Evolutionary conservation across 2,113 vertebrate species (phyloP), one percentile per base, ranked within the genome.

Genomic region (Coryphaenoides rupestris): DNA sequence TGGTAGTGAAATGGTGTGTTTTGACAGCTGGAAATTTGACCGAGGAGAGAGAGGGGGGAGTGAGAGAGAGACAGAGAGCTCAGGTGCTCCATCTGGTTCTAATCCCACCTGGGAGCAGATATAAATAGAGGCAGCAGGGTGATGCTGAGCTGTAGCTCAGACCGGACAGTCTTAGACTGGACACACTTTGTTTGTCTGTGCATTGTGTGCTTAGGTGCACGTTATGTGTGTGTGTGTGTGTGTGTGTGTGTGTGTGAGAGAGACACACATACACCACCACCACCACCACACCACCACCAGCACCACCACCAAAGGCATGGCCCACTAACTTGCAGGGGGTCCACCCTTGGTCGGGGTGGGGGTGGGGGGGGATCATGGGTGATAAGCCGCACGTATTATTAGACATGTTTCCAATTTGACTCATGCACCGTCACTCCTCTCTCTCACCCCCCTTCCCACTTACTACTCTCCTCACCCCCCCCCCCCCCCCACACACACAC

Each of bases 381-480:
- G 87, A 87, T 80, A 86, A 89, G 83, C 88, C 80, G 68, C 74
- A 75, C 66, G 76, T 88, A 87, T 86, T n/a, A n/a, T n/a, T 90
- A 77, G 71, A 88, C 74, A 81, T 89, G 86, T 89, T 88, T 89
- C 75, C 28, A 91, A 5, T 67, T 81, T 88, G 85, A 87, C 89
- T 93, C 86, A 80, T 89, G 92, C 88, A 90, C 57, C 77, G 75
- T 74, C 74, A 69, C 67, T 0, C 64, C 66, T n/a, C 58, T 62
- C 73, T 10, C 65, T n/a, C n/a, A n/a, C 64, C 63, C 64, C 21
- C 52, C 58, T 70, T 81, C 74, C 33, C 13, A 40, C 33, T 40
- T 12, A 40, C 33, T 12, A 40, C 21, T 54, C 67, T 63, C 63
- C 70, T 40, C 74, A 54, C 66, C 69, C 66, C 24, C 53, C 62